Evolutionary conservation across 2,113 vertebrate genomes (phyloP), one percentile per base, ranked within the genome.

Genomic region (Sakesphorus luctuosus): DNA sequence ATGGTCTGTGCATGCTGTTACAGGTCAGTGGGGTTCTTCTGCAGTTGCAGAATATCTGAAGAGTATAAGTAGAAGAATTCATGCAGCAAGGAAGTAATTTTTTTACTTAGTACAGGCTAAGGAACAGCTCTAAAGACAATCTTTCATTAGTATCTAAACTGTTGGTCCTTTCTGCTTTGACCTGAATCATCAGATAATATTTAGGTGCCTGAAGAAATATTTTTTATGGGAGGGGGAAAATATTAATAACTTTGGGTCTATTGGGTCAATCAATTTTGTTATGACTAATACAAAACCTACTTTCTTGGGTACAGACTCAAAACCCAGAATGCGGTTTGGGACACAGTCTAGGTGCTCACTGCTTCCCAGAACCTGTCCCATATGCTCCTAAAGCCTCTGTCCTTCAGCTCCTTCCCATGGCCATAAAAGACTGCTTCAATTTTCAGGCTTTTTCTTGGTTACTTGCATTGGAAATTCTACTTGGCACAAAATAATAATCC

Each of bases 381-480:
- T 14, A 5, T 9, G 11, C 35, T 65, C 40, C 40, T 26, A 35
- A 14, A 33, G 47, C 3, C 35, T 53, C 56, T 17, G 25, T 26
- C 52, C 25, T 63, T 65, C 36, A 71, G 18, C 19, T 93, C 38
- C 47, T 52, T 68, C 35, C 86, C 52, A 13, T 7, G 31, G 35
- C 38, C 28, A 6, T 8, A 16, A 28, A 13, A 17, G 2, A 24
- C 16, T 47, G 13, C 6, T 38, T 56, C 6, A 1, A 1, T 61
- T 61, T 75, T 5, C 12, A 49, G 35, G 26, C 7, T 33, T 93
- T 92, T 83, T 26, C 50, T 44, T 52, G 24, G 25, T 19, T 62
- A 10, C 16, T 63, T 79, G 24, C 59, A 24, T 2, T 88, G 35
- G 12, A 29, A 75, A 9, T 44, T 84, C 26, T 10, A 21, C 46